Percentiles rank a stretch among this genome's conserved stretches.
These are phyloP conservation scores for Colinus virginianus DNA, from an alignment of 2,113 vertebrate species.

Conservation along the genomic window DNA sequence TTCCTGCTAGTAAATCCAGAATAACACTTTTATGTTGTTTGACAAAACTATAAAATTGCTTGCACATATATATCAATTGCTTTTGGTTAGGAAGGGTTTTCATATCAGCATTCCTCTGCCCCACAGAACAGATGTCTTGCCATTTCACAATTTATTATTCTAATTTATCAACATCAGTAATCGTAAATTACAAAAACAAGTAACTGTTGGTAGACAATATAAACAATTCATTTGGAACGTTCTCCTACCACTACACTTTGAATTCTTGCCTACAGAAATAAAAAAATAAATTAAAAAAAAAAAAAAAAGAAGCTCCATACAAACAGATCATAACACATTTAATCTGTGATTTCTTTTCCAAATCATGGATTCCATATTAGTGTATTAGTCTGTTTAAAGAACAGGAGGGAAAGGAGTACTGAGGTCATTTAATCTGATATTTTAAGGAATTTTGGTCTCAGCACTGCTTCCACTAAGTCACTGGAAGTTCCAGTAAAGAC, in stretches of 20 bases:
- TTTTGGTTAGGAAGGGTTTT: not conserved
- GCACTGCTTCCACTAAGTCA: not conserved
- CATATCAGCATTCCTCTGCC: not conserved
- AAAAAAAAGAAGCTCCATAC: not conserved
- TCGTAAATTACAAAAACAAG: not conserved
- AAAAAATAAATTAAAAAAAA: not conserved
- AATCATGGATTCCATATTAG: not conserved
- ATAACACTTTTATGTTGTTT: constrained; percentile 36
- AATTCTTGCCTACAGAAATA: not conserved
- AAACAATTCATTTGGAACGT: not conserved
- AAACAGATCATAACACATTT: not conserved
- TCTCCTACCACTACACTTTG: not conserved
- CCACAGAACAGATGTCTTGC: not conserved
- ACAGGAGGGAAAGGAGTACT: not conserved
- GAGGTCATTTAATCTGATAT: not conserved
- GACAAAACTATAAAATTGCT: constrained; percentile 26
- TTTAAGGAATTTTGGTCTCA: not conserved
- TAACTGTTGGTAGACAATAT: not conserved
- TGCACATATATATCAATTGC: not conserved
- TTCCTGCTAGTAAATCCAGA: constrained; percentile 37
- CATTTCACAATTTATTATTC: constrained; percentile 20
- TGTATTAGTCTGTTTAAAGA: not conserved
- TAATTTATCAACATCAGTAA: not conserved
- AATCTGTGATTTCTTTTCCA: not conserved
- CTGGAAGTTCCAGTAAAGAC: not conserved